A percentile compares a stretch with the other conserved stretches of the same genome.
Conservation (phyloP, 1,140 invertebrate species). For the Hycleus cichorii region DNA sequence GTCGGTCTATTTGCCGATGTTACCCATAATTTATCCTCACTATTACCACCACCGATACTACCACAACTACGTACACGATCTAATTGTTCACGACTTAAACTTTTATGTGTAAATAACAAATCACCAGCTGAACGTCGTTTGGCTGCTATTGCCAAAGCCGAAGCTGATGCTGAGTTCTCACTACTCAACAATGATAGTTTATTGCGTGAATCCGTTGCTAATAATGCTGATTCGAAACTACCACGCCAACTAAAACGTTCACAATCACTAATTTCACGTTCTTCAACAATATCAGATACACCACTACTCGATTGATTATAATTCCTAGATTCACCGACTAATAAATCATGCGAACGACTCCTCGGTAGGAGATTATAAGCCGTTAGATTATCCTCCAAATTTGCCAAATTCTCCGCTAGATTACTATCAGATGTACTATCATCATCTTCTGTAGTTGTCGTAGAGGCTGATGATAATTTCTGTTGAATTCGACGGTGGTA, state of each 20-base stretch:
- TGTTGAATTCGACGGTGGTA: slow-evolving; percentile 49
- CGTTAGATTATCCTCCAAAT: slow-evolving; percentile 29
- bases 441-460: slow-evolving; percentile 71
- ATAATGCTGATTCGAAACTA: slow-evolving; percentile 79
- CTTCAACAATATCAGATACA: slow-evolving; percentile 52
- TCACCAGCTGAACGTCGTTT: slow-evolving; percentile 72
- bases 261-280: slow-evolving; percentile 75
- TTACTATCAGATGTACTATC: slow-evolving; percentile 58
- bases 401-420: slow-evolving; percentile 28
- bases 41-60: slow-evolving; percentile 58
- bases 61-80: slow-evolving; percentile 73
- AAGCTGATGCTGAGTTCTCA: slow-evolving; percentile 56
- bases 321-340: slow-evolving; percentile 50
- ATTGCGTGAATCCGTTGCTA: slow-evolving; percentile 73
- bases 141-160: slow-evolving; percentile 57
- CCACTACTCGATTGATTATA: slow-evolving; percentile 43
- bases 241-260: slow-evolving; percentile 84
- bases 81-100: slow-evolving; percentile 64
- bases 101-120: slow-evolving; percentile 61
- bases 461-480: slow-evolving; percentile 55
- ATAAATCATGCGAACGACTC: slow-evolving; percentile 70
- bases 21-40: slow-evolving; percentile 48
- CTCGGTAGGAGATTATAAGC: slow-evolving; percentile 47
- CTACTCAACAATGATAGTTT: slow-evolving; percentile 63
- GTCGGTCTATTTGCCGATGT: slow-evolving; percentile 43